Evolutionary conservation across 2,113 vertebrate species (phyloP), one percentile per base, ranked within the genome.

Genomic region (Prinia subflava): DNA sequence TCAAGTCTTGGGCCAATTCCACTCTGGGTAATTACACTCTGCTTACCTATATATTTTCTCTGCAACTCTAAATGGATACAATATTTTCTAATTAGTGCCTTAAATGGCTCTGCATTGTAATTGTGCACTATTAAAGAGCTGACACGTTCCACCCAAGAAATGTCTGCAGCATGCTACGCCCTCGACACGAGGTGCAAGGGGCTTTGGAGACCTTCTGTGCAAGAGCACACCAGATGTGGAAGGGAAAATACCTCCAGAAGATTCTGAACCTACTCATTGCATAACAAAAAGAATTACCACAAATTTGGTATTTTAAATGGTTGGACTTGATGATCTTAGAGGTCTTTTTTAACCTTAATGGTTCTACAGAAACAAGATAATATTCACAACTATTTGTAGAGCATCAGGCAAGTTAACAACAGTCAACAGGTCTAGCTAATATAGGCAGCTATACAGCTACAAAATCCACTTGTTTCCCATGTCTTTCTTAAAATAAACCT

Each of bases 31-130:
- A 97, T 97, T 96, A 92, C 92, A 90, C 68, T 95, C 85, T 96
- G 94, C 93, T 97, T 96, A 94, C 79, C 94, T 96, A 94, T 97
- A 96, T 96, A 94, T 97, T 97, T 96, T 93, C 85, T 89, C 92
- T 68, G 89, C 69, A 92, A 96, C 76, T 87, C 95, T 94, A 97
- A 96, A 94, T 93, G 94, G 90, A 94, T 96, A 95, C 80, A 92
- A 50, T 97, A 97, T 96, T 96, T 97, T 96, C 94, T 83, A 96
- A 94, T 96, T 96, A 96, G 92, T 93, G 85, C 83, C 85, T 94
- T 90, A 94, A 96, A 93, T 87, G 80, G 83, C 30, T 82, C 90
- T 90, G 90, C 90, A 94, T 71, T 75, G 83, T 92, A 97, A 95
- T 52, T 81, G 90, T 64, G 64, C 74, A 27, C 76, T 82, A 76